Evolutionary conservation across 1,140 invertebrate species (phyloP).

Genomic region (Pantala flavescens): DNA sequence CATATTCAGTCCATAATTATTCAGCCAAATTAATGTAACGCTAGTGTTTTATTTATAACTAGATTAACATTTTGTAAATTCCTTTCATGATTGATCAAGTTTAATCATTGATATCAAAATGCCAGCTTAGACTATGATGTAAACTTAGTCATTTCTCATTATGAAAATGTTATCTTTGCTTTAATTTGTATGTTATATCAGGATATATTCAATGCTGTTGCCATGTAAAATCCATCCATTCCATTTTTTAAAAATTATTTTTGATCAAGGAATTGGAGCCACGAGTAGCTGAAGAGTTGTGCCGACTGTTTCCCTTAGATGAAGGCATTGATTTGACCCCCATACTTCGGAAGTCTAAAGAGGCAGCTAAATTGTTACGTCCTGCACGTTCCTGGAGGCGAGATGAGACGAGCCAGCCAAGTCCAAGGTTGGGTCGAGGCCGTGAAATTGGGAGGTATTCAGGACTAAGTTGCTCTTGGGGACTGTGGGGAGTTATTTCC

Average conservation of each 20-base stretch:
- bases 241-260: neutral
- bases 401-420: neutral
- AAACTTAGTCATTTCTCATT: too few relatives aligned
- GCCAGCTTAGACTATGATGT: too few relatives aligned
- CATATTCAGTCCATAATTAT: too few relatives aligned
- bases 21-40: too few relatives aligned
- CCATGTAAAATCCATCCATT: neutral
- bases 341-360: constrained; percentile 80
- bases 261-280: constrained; percentile 81
- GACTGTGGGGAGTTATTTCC: constrained; percentile 1
- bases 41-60: too few relatives aligned
- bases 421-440: neutral
- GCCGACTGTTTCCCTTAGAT: constrained; percentile 87
- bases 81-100: too few relatives aligned
- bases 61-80: too few relatives aligned
- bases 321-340: constrained; percentile 84
- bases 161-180: too few relatives aligned
- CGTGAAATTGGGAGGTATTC: constrained; percentile 5
- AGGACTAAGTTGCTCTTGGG: constrained; percentile 7
- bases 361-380: constrained; percentile 47
- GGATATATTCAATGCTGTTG: too few relatives aligned
- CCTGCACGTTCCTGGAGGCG: neutral
- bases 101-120: too few relatives aligned
- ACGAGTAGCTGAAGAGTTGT: constrained; percentile 85
- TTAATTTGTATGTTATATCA: too few relatives aligned